These are phyloP conservation scores for Lasius platythorax DNA, from an alignment of 2,888 invertebrate species.

Conservation along the genomic window DNA sequence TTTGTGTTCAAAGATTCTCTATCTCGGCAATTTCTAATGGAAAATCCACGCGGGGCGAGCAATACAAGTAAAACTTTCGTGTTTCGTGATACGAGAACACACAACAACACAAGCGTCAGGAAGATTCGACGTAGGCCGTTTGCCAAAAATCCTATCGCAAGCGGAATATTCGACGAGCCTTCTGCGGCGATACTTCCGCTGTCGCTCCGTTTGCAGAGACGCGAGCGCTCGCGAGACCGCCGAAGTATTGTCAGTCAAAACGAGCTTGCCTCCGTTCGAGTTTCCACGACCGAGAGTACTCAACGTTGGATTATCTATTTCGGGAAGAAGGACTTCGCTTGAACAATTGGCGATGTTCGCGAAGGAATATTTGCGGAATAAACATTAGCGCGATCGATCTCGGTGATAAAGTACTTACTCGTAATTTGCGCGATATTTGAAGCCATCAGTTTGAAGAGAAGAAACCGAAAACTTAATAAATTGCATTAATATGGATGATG, in stretches of 20 bases:
- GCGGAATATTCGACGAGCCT: slow-evolving; percentile 64
- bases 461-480: background rate
- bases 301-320: slow-evolving; percentile 35
- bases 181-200: slow-evolving; percentile 45
- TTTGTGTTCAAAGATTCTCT: slow-evolving; percentile 38
- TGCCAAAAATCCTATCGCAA: slow-evolving; percentile 68
- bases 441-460: background rate
- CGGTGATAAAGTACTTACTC: background rate
- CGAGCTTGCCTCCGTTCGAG: background rate
- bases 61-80: slow-evolving; percentile 35
- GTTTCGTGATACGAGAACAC: slow-evolving; percentile 3
- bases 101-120: slow-evolving; percentile 17
- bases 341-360: slow-evolving; percentile 9
- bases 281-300: background rate
- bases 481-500: background rate
- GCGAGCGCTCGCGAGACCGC: background rate
- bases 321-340: background rate
- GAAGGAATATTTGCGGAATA: slow-evolving; percentile 20
- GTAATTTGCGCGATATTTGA: background rate
- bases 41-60: slow-evolving; percentile 50
- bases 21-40: slow-evolving; percentile 46
- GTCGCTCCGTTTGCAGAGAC: background rate
- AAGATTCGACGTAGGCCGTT: slow-evolving; percentile 56
- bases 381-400: slow-evolving; percentile 7
- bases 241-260: slow-evolving; percentile 45